These are phyloP conservation scores for Austrofundulus limnaeus DNA, from an alignment of 2,113 vertebrate species.

Conservation along the genomic window DNA sequence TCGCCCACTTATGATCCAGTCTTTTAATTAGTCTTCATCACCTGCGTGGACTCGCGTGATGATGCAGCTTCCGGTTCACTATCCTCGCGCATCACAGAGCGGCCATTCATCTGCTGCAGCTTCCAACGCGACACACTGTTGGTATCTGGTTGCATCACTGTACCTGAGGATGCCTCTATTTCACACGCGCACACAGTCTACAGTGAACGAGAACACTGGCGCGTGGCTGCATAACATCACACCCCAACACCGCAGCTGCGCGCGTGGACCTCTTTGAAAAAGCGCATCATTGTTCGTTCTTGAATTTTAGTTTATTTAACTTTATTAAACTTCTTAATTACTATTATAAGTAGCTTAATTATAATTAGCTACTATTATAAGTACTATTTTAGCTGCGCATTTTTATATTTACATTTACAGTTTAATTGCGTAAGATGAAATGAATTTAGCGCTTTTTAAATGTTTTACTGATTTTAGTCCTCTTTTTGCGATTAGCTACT, in stretches of 20 bases:
- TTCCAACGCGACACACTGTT: conserved; percentile 60
- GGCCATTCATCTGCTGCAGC: conserved; percentile 46
- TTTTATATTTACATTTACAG: too few species aligned
- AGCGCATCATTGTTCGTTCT: not conserved
- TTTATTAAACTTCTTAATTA: too few species aligned
- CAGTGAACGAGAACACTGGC: conserved; percentile 21
- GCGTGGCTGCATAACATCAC: conserved; percentile 57
- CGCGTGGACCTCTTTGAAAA: conserved; percentile 7
- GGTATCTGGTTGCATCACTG: conserved; percentile 65
- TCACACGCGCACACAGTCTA: conserved; percentile 13
- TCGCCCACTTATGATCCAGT: not conserved
- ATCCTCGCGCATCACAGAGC: conserved; percentile 43
- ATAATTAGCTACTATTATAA: too few species aligned
- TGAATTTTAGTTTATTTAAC: not conserved
- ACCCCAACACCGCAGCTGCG: conserved; percentile 14
- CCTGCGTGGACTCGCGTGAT: conserved; percentile 33
- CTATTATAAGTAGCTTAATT: too few species aligned
- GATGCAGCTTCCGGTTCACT: conserved; percentile 41
- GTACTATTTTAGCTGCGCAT: too few species aligned
- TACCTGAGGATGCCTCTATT: conserved; percentile 59
- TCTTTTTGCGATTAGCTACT: too few species aligned
- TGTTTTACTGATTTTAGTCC: too few species aligned
- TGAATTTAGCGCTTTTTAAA: too few species aligned
- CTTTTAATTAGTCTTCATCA: conserved; percentile 9
- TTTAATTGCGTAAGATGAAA: too few species aligned